These are phyloP conservation scores for Zhuqinia jingwanae DNA, from an alignment of 2,888 invertebrate genomes.

Conservation along the genomic window DNA sequence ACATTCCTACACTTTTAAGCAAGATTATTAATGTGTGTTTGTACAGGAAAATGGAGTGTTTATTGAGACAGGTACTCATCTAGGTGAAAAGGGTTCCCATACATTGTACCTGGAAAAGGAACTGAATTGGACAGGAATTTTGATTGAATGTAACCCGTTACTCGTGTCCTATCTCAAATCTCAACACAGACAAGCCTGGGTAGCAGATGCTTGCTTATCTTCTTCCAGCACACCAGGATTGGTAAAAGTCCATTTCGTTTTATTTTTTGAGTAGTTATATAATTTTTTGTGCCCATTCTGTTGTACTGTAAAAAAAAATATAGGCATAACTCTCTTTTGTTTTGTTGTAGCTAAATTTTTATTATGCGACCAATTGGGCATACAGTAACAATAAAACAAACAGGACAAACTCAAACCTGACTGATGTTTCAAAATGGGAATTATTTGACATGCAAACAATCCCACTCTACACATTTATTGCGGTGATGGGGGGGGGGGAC, in stretches of 20 bases:
- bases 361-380: constrained; percentile 6
- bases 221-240: neutral
- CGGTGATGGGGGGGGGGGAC: constrained; percentile 25
- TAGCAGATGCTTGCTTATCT: constrained; percentile 19
- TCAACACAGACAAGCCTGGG: neutral
- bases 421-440: too few species aligned
- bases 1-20: too few species aligned
- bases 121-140: constrained; percentile 12
- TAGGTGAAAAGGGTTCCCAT: neutral
- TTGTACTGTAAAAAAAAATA: neutral
- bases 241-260: neutral
- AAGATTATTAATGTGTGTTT: too few species aligned
- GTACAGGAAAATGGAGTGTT: constrained; percentile 36
- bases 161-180: neutral
- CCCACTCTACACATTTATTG: constrained; percentile 18
- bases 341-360: constrained; percentile 7
- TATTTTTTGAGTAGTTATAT: neutral
- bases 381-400: neutral
- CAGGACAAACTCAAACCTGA: constrained; percentile 8
- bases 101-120: constrained; percentile 4
- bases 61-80: constrained; percentile 4
- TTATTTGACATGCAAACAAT: constrained; percentile 11
- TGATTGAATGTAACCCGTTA: constrained; percentile 5
- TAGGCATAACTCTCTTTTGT: neutral
- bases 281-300: neutral